Percentiles rank a stretch among this genome's conserved stretches.
Conservation (phyloP, 2,113 vertebrate species). For the Sylvietta virens region DNA sequence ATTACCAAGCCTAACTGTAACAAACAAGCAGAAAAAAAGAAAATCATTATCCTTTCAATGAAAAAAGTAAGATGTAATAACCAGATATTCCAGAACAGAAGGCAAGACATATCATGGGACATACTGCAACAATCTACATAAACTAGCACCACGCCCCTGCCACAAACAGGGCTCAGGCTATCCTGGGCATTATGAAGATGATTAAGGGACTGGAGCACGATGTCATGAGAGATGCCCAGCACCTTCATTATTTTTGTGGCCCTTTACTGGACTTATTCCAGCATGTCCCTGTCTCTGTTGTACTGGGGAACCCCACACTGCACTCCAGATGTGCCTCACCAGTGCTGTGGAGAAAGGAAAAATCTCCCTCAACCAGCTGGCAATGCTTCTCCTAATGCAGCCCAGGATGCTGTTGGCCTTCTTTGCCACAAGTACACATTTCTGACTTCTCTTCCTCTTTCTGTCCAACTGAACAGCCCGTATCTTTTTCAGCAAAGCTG, state of each 20-base stretch:
- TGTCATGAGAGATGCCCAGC: not conserved
- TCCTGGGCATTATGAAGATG: not conserved
- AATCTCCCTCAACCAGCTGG: not conserved
- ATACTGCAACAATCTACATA: not conserved
- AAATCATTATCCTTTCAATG: not conserved
- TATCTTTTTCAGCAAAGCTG: not conserved
- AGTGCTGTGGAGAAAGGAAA: not conserved
- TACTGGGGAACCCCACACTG: not conserved
- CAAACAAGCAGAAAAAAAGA: not conserved
- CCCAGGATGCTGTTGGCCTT: not conserved
- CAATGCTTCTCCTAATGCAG: not conserved
- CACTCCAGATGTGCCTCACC: not conserved
- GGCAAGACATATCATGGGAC: not conserved
- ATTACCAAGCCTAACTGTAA: not conserved
- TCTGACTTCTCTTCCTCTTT: not conserved
- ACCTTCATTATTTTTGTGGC: not conserved
- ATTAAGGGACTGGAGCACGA: not conserved
- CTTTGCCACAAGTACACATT: not conserved
- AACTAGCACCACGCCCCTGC: not conserved
- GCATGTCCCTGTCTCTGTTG: not conserved
- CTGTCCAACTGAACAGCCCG: not conserved
- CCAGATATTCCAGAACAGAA: not conserved
- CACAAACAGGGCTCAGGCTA: not conserved
- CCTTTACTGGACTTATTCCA: not conserved
- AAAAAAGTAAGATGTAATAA: not conserved